phyloP scores from a whole-genome alignment of 2,113 vertebrate genomes.

The Cheirogaleus medius region DNA sequence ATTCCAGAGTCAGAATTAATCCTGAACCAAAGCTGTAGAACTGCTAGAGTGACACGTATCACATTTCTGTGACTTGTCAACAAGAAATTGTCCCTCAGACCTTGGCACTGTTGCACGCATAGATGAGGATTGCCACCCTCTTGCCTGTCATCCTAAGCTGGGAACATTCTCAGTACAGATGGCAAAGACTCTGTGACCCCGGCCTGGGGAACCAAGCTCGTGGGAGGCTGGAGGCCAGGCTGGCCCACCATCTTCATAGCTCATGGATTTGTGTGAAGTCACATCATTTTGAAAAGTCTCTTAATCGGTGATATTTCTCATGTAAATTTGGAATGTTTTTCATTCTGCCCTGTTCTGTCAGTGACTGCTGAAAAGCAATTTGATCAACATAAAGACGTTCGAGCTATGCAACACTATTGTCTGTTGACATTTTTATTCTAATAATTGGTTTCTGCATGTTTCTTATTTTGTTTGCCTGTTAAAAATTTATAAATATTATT shows the following conservation, averaged over 20 bases:
- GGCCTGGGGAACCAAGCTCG: not conserved
- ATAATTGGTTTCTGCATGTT: not conserved
- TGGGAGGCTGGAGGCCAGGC: not conserved
- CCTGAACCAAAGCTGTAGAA: not conserved
- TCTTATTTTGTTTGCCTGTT: not conserved
- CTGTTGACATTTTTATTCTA: constrained; percentile 56
- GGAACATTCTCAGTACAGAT: not conserved
- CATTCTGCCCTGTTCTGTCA: constrained; percentile 48
- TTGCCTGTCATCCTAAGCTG: not conserved
- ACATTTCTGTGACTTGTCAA: not conserved
- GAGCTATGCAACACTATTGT: constrained; percentile 46
- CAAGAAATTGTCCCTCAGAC: not conserved
- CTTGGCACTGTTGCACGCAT: not conserved
- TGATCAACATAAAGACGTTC: constrained; percentile 59
- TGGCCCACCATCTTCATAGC: not conserved
- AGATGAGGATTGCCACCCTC: not conserved
- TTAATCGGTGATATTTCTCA: constrained; percentile 43
- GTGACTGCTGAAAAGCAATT: constrained; percentile 35
- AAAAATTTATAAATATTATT: not conserved
- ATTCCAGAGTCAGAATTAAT: not conserved
- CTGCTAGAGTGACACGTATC: not conserved
- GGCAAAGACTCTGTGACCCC: not conserved
- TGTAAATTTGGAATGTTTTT: constrained; percentile 54
- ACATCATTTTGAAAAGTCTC: not conserved
- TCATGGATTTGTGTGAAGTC: not conserved